Base-by-base conservation (phyloP, 2,113 vertebrate species). In the Thomomys bottae region DNA sequence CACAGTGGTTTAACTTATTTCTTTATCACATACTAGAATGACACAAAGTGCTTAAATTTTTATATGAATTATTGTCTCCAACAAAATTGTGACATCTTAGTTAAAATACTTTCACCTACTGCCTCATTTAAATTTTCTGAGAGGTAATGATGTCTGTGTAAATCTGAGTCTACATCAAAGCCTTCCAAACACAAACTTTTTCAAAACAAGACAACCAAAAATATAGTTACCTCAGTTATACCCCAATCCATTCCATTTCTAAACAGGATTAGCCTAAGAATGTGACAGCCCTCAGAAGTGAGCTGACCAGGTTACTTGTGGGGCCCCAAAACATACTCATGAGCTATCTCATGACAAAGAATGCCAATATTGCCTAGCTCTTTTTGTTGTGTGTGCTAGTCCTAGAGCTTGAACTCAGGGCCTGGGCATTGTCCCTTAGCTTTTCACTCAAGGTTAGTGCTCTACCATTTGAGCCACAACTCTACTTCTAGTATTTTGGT, bases 141-240 rank as follows among this genome's bases (percentile, higher is more conserved):
- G 49, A 76, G 73, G 8, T 42, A 66, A 14, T 40, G 70, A 42
- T 66, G 73, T 73, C 45, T 73, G 34, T 30, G 49, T 71, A 70
- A 87, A 49, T 36, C 72, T 49, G 10, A 70, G 38, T n/a, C 66
- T 54, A 36, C 17, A 77, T 42, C n/a, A 30, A 23, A 45, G 32
- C 20, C 32, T 73, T 67, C n/a, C 20, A 77, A 28, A 26, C 18
- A 15, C 4, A 42, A 17, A n/a, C 38, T 32, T 80, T 85, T n/a
- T 88, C 24, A 42, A 77, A 91, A 86, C 9, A 88, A 18, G 32
- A 68, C 63, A 91, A 32, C 61, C 71, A 45, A 84, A 92, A 57
- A 40, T 49, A 76, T 6, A 40, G 11, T 49, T 28, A 34, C 9
- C 14, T 18, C 8, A 42, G 28, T 36, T 32, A 71, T 23, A 80